Conservation (phyloP, 2,113 vertebrate genomes). For the Jaculus jaculus region DNA sequence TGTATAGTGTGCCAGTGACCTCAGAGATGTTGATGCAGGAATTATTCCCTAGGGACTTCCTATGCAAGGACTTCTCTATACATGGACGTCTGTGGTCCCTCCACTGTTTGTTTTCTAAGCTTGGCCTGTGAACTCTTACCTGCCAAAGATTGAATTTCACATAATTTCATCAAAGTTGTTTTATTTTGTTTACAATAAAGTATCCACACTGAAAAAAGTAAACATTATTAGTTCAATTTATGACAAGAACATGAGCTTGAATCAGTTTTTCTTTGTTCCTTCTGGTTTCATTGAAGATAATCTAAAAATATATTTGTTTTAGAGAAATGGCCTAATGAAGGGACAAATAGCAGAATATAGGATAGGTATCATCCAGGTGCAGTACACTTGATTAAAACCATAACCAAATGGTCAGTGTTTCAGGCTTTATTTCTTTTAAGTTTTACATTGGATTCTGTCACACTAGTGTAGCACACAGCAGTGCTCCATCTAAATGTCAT, state of each 20-base stretch:
- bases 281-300: neutral
- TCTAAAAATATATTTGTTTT: neutral
- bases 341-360: neutral
- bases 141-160: neutral
- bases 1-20: neutral
- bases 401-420: neutral
- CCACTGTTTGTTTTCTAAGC: neutral
- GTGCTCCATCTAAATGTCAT: neutral
- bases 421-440: neutral
- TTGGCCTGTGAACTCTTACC: neutral
- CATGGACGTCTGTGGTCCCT: fast-evolving
- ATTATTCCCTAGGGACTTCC: neutral
- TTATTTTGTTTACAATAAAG: neutral
- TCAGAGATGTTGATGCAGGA: neutral
- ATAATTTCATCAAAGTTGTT: neutral
- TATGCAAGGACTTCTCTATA: neutral
- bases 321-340: neutral
- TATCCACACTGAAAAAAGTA: neutral
- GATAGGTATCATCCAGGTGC: too few species aligned
- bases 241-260: neutral
- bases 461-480: neutral
- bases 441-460: too few species aligned
- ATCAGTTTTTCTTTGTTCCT: neutral
- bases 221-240: neutral
- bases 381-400: too few species aligned